Evolutionary conservation across 2,113 vertebrate species (phyloP).

Genomic region (Macroglossus sobrinus): DNA sequence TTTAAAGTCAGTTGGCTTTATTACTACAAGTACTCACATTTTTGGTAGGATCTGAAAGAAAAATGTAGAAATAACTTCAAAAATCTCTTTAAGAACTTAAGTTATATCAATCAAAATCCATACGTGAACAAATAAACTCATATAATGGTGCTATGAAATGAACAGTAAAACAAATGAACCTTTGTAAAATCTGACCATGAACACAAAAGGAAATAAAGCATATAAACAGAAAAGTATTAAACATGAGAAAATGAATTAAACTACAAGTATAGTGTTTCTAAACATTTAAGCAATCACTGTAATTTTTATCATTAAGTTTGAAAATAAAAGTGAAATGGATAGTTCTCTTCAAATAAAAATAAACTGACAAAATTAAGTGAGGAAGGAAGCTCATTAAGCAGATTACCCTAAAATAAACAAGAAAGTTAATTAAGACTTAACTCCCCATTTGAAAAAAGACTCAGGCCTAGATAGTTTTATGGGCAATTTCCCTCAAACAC

Average conservation of each 20-base stretch:
- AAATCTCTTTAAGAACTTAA: not conserved
- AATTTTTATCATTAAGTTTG: not conserved
- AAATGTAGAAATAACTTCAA: not conserved
- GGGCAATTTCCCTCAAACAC: not conserved
- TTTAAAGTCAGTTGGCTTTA: not conserved
- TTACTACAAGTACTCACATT: not conserved
- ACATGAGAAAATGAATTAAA: not conserved
- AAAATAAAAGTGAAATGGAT: not conserved
- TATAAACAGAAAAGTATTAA: not conserved
- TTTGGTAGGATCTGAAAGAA: not conserved
- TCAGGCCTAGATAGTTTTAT: not conserved
- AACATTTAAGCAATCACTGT: not conserved
- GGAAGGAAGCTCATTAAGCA: not conserved
- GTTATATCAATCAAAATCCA: not conserved
- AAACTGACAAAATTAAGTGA: not conserved
- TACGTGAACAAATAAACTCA: not conserved
- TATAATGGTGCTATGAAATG: not conserved
- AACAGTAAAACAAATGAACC: not conserved
- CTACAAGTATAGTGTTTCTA: not conserved
- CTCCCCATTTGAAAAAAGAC: not conserved
- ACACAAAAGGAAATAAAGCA: not conserved
- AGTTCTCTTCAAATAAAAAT: not conserved
- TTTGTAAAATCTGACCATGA: not conserved
- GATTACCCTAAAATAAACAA: not conserved
- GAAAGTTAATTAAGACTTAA: not conserved